Evolutionary conservation across 1,140 invertebrate genomes (phyloP).

Genomic region (Acyrthosiphon pisum): DNA sequence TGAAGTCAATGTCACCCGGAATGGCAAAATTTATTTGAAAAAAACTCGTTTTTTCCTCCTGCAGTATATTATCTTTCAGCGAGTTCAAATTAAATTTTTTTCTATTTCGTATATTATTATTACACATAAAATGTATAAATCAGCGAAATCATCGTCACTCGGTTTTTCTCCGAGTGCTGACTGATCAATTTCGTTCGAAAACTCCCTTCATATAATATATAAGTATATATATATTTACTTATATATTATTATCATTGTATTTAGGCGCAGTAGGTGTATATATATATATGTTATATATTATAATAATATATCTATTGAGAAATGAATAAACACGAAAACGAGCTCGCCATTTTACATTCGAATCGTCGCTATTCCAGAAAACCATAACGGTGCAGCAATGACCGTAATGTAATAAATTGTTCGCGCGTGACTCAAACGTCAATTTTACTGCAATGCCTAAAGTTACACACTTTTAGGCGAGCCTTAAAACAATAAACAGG

Average conservation of each 20-base stretch:
- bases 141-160: not conserved
- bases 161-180: too few relatives aligned
- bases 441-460: not conserved
- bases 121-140: not conserved
- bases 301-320: not conserved
- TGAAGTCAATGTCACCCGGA: not conserved
- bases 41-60: not conserved
- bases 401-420: not conserved
- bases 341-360: not conserved
- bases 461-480: not conserved
- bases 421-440: not conserved
- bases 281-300: not conserved
- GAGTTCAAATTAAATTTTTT: conserved; percentile 14
- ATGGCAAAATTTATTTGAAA: too few relatives aligned
- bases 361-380: not conserved
- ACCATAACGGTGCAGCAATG: not conserved
- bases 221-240: too few relatives aligned
- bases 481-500: not conserved
- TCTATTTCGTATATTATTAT: not conserved
- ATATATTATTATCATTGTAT: not conserved
- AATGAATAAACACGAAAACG: not conserved
- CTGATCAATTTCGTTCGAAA: conserved; percentile 17
- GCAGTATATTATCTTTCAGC: not conserved
- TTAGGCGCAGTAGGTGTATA: not conserved
- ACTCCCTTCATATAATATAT: not conserved